A percentile compares a stretch with the other conserved stretches of the same genome.
phyloP scores from a whole-genome alignment of 2,113 vertebrate species.

The Lycaon pictus region DNA sequence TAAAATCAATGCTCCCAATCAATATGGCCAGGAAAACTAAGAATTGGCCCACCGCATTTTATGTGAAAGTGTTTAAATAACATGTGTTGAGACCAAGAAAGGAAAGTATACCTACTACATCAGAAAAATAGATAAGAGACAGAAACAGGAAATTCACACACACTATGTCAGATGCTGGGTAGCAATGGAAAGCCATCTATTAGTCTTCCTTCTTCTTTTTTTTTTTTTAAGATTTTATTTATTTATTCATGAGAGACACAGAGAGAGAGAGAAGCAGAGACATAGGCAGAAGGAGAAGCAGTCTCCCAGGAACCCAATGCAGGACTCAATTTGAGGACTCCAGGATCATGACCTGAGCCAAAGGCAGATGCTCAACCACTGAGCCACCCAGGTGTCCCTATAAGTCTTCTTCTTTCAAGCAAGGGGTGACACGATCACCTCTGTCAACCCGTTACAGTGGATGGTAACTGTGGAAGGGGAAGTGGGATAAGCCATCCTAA shows the following conservation, averaged over 20 bases:
- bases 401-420: not conserved
- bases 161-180: no score
- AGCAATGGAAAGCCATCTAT: no score
- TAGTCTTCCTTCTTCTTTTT: no score
- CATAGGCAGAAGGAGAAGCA: no score
- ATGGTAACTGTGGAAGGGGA: not conserved
- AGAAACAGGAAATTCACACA: not conserved
- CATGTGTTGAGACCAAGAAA: not conserved
- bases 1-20: not conserved
- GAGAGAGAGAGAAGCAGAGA: no score
- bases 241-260: no score
- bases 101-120: not conserved
- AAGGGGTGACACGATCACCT: not conserved
- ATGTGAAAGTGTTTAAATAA: not conserved
- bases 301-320: no score
- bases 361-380: no score
- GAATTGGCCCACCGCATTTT: not conserved
- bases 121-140: slow-evolving; percentile 16
- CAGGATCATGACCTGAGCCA: no score
- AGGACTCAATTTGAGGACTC: no score
- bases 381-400: no score
- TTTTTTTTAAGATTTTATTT: no score
- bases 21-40: not conserved
- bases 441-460: not conserved
- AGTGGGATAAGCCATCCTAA: not conserved